Evolutionary conservation across 2,797 vertebrate genomes (phyloP), one percentile per base, ranked within the genome.

Genomic region (Notoglanidium macrostoma): DNA sequence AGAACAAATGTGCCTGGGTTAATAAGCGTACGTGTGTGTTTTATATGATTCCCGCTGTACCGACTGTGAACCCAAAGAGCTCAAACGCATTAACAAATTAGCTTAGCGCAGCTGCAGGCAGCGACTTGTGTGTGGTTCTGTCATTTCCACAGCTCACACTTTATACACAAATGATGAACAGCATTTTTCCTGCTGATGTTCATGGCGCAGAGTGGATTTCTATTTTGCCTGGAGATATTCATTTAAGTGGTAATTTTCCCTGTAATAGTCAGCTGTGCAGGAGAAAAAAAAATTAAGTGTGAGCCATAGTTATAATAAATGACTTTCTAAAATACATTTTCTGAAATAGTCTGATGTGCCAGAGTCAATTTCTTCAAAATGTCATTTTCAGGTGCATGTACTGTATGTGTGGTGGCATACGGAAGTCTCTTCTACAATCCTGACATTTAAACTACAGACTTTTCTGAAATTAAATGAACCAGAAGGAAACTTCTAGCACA

Each of bases 31-130:
- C 40, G 23, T 65, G 35, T 49, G 2, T 81, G 54, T 46, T 46
- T 63, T 82, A 40, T 44, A n/a, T 29, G 79, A 19, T 57, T 57
- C 54, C 29, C 10, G 0, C 9, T 35, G 32, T 78, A 55, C 35
- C 0, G 12, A 32, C 84, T 78, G 19, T 35, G 21, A 78, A 78
- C 72, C 11, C 84, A 63, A 68, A 67, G 29, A 51, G 63, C 63
- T 68, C 49, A 40, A 35, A 78, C n/a, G 49, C 63, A 46, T 85
- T 79, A 79, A 79, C 29, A 86, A 65, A 86, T 86, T 86, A 49
- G 65, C 85, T 70, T 72, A 72, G 51, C 65, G 19, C 73, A 23
- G 85, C 32, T 14, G 1, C 29, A 54, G 61, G 74, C 85, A 76
- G 51, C 68, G 23, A 70, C 54, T 44, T 7, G n/a, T 59, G 40